Evolutionary conservation across 2,888 invertebrate species (phyloP), one percentile per base, ranked within the genome.

Genomic region (Megastigmus dorsalis): DNA sequence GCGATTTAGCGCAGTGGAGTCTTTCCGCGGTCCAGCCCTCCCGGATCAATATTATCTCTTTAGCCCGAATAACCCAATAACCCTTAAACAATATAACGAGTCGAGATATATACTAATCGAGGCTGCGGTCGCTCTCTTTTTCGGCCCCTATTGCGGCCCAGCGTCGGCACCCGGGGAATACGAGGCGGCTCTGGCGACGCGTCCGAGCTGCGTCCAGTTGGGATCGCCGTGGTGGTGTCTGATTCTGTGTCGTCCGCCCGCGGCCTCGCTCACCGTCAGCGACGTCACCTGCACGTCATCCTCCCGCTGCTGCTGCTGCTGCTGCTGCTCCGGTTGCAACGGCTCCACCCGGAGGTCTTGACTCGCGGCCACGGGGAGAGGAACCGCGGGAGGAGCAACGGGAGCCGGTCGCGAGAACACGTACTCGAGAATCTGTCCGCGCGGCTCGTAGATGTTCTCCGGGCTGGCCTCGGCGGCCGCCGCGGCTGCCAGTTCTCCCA

Each of bases 221-320:
- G 62, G 48, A 7, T 80, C 80, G 0, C 84, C 85, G 23, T 85
- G 85, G 75, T 84, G 85, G 73, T 85, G 85, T 7, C 85, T 82
- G 20, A 76, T 80, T 63, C 80, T 83, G 55, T 84, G 85, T 2
- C 72, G 79, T 0, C 81, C 81, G 9, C 10, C 41, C 65, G 83
- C 81, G 9, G n/a, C 41, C 65, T 84, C 81, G 76, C 83, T 84
- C n/a, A 85, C 80, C 65, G 84, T 80, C 7, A 85, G 81, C n/a
- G 85, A 85, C 0, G 82, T 77, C 1, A 85, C 77, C 52, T 81
- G 81, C 3, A 81, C 80, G 15, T 73, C 65, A 7, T 72, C 43
- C 13, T 77, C 74, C 26, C 48, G 63, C 81, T 79, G 76, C 81
- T 82, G 15, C 81, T 76, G n/a, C n/a, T n/a, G n/a, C n/a, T n/a